phyloP scores from a whole-genome alignment of 2,113 vertebrate species.

The Xiphophorus couchianus region DNA sequence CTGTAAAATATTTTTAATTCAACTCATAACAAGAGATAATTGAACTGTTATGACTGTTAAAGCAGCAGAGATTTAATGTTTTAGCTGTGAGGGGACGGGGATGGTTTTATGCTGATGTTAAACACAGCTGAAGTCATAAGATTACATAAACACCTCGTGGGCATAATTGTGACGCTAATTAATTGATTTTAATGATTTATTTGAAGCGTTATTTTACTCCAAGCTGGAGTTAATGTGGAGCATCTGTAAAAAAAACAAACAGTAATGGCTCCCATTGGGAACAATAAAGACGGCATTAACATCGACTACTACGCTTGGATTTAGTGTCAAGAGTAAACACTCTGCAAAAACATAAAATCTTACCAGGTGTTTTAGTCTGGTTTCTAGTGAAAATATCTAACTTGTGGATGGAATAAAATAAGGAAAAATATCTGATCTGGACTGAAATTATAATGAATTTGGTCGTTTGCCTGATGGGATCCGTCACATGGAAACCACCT shows the following conservation, averaged over 20 bases:
- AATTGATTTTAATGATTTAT: not conserved
- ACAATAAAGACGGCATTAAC: too few relatives aligned
- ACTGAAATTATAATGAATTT: slow-evolving; percentile 18
- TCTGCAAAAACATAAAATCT: too few relatives aligned
- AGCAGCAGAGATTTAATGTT: not conserved
- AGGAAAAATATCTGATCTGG: slow-evolving; percentile 5
- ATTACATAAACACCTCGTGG: too few relatives aligned
- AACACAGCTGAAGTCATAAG: not conserved
- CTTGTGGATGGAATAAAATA: not conserved
- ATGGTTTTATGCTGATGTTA: too few relatives aligned
- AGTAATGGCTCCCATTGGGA: not conserved
- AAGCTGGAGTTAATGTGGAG: not conserved
- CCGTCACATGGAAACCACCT: not conserved
- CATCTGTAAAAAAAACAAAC: not conserved
- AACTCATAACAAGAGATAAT: not conserved
- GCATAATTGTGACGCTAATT: not conserved
- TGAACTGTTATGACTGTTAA: not conserved
- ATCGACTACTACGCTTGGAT: not conserved
- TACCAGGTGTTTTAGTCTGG: too few relatives aligned
- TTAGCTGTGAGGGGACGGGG: too few relatives aligned
- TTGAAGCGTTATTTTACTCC: not conserved
- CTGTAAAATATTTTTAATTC: not conserved
- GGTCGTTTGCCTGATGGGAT: slow-evolving; percentile 6
- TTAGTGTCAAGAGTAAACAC: not conserved
- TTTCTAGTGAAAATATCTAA: too few relatives aligned